Percentiles rank a stretch among this genome's conserved stretches.
These are phyloP conservation scores for Coelinius sp. DNA, from an alignment of 2,888 invertebrate species.

Conservation along the genomic window DNA sequence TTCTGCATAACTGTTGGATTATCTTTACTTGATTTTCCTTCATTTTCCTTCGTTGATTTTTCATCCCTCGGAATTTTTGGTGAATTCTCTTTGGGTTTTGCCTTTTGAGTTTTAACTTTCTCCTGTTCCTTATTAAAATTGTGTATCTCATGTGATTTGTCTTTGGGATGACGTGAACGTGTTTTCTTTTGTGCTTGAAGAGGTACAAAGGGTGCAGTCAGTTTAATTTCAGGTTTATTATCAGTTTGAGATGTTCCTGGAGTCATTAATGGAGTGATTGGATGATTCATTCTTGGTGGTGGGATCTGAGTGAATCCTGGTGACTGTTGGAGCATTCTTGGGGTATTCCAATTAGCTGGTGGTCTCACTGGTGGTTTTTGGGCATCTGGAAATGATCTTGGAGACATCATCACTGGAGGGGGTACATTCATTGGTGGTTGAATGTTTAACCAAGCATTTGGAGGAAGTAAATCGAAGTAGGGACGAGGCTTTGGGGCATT, in stretches of 20 bases:
- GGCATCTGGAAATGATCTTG: conserved; percentile 48
- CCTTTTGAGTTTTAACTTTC: conserved; percentile 25
- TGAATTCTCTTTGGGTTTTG: conserved; percentile 41
- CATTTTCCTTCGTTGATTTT: conserved; percentile 29
- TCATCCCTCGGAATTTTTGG: conserved; percentile 37
- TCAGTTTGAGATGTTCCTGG: conserved; percentile 65
- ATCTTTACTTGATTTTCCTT: conserved; percentile 44
- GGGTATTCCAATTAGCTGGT: conserved; percentile 39
- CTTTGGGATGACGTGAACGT: conserved; percentile 50
- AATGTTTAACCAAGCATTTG: conserved; percentile 50
- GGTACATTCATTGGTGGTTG: conserved; percentile 44
- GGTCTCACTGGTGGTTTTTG: conserved; percentile 46
- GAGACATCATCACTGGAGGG: conserved; percentile 38
- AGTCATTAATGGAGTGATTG: conserved; percentile 12
- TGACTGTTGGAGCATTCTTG: conserved; percentile 43
- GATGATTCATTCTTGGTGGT: conserved; percentile 40
- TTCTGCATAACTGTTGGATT: conserved; percentile 48
- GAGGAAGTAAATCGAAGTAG: conserved; percentile 50
- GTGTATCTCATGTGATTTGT: conserved; percentile 39
- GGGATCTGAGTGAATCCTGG: conserved; percentile 42
- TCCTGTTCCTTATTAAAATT: conserved; percentile 39
- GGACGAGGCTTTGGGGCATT: conserved; percentile 53
- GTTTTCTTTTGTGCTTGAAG: conserved; percentile 73
- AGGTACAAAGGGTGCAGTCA: conserved; percentile 72
- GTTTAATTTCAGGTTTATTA: conserved; percentile 50